These are phyloP conservation scores for Acrocephalus kingi DNA, from an alignment of 2,113 vertebrate species.

Conservation along the genomic window DNA sequence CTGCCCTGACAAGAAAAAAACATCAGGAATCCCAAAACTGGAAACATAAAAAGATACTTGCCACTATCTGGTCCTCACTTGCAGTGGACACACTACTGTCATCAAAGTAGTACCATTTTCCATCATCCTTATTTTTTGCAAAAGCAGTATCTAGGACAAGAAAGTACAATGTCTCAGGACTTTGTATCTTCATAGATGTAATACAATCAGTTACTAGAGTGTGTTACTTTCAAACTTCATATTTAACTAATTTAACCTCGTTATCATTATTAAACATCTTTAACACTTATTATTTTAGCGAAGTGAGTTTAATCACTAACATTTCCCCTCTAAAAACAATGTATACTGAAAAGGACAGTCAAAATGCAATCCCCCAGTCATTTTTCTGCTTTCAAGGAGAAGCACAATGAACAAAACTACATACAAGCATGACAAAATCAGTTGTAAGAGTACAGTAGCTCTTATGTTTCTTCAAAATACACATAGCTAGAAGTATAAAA, in stretches of 20 bases:
- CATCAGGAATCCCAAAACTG: not conserved
- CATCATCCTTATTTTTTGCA: slow-evolving; percentile 94
- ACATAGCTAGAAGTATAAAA: not conserved
- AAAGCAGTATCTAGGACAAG: slow-evolving; percentile 90
- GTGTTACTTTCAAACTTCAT: not conserved
- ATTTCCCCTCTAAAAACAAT: not conserved
- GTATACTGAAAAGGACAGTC: not conserved
- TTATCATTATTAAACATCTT: not conserved
- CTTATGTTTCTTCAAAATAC: not conserved
- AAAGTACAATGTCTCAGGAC: not conserved
- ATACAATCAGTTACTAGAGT: not conserved
- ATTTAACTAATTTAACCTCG: not conserved
- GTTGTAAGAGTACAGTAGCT: not conserved
- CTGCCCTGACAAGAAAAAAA: not conserved
- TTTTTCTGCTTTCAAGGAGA: not conserved
- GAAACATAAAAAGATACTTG: slow-evolving; percentile 73
- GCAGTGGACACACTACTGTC: slow-evolving; percentile 95
- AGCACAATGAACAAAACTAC: not conserved
- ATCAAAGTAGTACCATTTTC: slow-evolving; percentile 98
- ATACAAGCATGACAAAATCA: not conserved
- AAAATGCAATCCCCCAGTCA: not conserved
- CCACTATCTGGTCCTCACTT: slow-evolving; percentile 96
- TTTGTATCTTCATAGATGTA: not conserved
- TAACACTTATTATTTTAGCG: not conserved
- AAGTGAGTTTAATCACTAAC: not conserved